phyloP scores from a whole-genome alignment of 2,797 vertebrate species.

The Crocodylus rhombifer region DNA sequence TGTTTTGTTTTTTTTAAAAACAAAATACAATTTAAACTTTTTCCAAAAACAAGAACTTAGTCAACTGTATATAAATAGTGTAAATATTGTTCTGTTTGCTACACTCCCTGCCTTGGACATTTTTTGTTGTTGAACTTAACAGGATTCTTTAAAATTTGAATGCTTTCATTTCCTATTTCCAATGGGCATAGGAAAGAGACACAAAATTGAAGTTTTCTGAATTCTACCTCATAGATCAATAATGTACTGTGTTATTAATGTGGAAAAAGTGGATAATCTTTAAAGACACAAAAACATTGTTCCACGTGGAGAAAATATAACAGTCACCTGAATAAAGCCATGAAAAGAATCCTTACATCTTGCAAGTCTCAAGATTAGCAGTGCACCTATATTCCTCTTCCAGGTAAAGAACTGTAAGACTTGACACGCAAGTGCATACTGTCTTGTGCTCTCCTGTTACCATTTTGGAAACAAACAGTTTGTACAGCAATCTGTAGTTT shows the following conservation, averaged over 20 bases:
- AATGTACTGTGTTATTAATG: not conserved
- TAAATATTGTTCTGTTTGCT: not conserved
- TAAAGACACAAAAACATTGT: not conserved
- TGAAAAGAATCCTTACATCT: not conserved
- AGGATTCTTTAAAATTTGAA: not conserved
- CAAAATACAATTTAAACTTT: not conserved
- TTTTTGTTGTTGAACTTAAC: not conserved
- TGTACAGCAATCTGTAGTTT: slow-evolving; percentile 38
- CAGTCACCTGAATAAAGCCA: not conserved
- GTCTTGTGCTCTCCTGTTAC: not conserved
- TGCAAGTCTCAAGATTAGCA: not conserved
- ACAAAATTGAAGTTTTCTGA: not conserved
- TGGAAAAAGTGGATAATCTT: not conserved
- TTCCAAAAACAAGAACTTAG: not conserved
- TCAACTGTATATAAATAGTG: not conserved
- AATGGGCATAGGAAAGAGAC: not conserved
- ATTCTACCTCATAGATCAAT: not conserved
- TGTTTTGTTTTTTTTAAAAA: not conserved
- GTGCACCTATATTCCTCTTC: not conserved
- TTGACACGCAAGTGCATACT: not conserved
- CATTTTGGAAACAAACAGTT: not conserved
- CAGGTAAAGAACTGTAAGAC: not conserved
- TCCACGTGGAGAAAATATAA: not conserved
- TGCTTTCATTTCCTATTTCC: not conserved
- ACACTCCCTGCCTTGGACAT: not conserved